Evolutionary conservation across 2,113 vertebrate species (phyloP).

Genomic region (Salvator merianae): DNA sequence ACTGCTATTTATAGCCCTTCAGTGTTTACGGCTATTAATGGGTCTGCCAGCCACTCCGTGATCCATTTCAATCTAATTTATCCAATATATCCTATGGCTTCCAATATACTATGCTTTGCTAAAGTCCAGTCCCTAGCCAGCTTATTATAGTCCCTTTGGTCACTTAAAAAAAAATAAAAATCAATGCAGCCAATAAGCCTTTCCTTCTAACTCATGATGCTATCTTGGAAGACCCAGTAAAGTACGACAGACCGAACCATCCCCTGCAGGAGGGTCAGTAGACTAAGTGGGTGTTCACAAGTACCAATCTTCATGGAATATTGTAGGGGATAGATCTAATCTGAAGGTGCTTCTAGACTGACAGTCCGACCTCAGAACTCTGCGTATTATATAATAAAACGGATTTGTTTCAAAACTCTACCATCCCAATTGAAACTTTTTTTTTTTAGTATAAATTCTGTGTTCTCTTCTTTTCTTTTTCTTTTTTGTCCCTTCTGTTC

Average conservation of each 20-base stretch:
- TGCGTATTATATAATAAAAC: not conserved
- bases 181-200: not conserved
- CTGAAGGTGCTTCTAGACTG: not conserved
- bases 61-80: slow-evolving; percentile 20
- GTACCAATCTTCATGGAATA: not conserved
- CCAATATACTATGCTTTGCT: not conserved
- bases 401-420: too few species aligned
- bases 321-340: not conserved
- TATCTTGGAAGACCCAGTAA: not conserved
- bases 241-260: not conserved
- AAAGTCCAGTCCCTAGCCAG: not conserved
- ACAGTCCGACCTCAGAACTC: not conserved
- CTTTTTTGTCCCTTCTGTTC: not conserved
- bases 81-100: not conserved
- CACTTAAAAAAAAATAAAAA: not conserved
- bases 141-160: not conserved
- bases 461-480: not conserved
- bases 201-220: not conserved
- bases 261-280: not conserved
- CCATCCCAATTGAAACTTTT: too few species aligned
- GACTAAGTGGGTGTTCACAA: not conserved
- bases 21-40: not conserved
- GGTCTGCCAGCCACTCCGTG: not conserved
- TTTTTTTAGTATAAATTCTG: not conserved
- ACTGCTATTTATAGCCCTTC: slow-evolving; percentile 3